A percentile compares a stretch with the other conserved stretches of the same genome.
phyloP scores from a whole-genome alignment of 2,113 vertebrate species.

The Oncorhynchus clarkii region DNA sequence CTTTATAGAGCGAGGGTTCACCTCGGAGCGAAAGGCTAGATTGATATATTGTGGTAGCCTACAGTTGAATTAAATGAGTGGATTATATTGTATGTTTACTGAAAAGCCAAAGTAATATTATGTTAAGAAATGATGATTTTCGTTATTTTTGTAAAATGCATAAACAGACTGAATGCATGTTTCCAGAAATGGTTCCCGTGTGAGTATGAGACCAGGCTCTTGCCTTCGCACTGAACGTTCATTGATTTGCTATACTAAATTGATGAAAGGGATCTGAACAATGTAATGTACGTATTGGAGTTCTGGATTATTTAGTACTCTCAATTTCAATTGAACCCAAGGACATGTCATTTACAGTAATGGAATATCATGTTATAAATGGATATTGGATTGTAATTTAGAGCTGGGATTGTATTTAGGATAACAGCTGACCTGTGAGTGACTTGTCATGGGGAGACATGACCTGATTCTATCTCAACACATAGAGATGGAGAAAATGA shows the following conservation, averaged over 20 bases:
- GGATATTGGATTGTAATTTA: not conserved
- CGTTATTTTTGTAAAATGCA: not conserved
- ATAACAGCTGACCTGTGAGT: not conserved
- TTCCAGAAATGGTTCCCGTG: not conserved
- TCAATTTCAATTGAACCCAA: not conserved
- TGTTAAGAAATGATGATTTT: not conserved
- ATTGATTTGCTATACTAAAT: no score
- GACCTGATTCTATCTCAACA: no score
- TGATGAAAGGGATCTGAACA: no score
- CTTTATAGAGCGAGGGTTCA: no score
- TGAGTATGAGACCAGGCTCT: not conserved
- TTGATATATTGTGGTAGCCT: not conserved
- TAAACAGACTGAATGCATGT: not conserved
- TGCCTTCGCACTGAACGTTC: not conserved
- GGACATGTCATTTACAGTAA: not conserved
- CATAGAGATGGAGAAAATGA: not conserved
- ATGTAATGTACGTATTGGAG: no score
- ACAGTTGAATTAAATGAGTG: no score
- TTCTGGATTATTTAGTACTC: not conserved
- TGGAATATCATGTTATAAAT: not conserved
- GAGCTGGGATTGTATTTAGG: not conserved
- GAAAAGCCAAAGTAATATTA: slow-evolving; percentile 1
- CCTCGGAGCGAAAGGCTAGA: not conserved
- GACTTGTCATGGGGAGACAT: no score
- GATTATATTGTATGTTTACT: not conserved